Evolutionary conservation across 1,140 invertebrate genomes (phyloP), one percentile per base, ranked within the genome.

Genomic region (Lineus longissimus): DNA sequence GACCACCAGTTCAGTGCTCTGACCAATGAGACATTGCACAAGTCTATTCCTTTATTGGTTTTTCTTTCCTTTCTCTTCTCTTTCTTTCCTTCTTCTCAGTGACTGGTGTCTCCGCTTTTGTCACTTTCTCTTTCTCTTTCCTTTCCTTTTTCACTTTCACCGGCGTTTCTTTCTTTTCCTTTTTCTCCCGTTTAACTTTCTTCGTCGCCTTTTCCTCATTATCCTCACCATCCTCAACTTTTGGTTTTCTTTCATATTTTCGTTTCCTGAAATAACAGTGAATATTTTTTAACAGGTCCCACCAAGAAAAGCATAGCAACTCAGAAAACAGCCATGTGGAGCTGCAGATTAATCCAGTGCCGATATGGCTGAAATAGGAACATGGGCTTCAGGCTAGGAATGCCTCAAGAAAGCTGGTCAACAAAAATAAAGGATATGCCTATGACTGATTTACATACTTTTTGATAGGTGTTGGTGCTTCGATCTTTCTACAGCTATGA

Each of bases 161-260:
- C 31, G 94, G 77, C 2, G 93, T 91, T 81, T 94, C 92, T 76
- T 93, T 93, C 68, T 93, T 91, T 23, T 94, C 89, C 87, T 92
- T 94, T 63, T 61, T 90, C 89, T 77, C 85, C 77, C 69, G 88
- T 88, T 29, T 88, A 87, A 92, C 59, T 91, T 78, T 51, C 73
- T 80, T 81, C 33, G 6, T 67, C 93, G 91, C 23, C 94, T 81
- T 65, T 88, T 89, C 47, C 93, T 78, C 65, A 94, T 83, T 78
- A 92, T 91, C 67, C 93, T 78, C 65, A 94, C 83, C 79, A 92
- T 91, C 67, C 89, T 89, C 87, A 92, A 94, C 64, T 62, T 90
- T 89, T 77, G 85, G 77, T 69, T 88, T 88, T 27, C 88, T 87
- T 45, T 22, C 55, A 11, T 29, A 87, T 92, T 59, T 91, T 77